A percentile compares a stretch with the other conserved stretches of the same genome.
These are phyloP conservation scores for Brachionus manjavacas DNA, from an alignment of 1,140 invertebrate genomes.

Conservation along the genomic window DNA sequence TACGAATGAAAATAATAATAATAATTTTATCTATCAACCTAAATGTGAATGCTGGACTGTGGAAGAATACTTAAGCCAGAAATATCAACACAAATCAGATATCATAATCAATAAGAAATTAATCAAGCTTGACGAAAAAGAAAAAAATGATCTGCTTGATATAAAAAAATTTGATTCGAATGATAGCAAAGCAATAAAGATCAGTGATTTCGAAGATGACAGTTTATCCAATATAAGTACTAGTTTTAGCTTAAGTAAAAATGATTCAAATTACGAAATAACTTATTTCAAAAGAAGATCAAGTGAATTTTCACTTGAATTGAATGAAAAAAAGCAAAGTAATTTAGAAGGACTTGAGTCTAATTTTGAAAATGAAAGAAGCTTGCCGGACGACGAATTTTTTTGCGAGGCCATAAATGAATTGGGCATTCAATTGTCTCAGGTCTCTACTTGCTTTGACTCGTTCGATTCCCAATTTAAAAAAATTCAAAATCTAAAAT, in stretches of 20 bases:
- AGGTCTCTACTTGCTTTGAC: neutral
- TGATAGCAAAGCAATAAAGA: neutral
- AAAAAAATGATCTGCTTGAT: slow-evolving; percentile 2
- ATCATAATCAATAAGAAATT: neutral
- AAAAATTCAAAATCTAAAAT: neutral
- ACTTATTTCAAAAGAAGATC: slow-evolving; percentile 5
- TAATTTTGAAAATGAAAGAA: neutral
- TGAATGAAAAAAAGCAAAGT: neutral
- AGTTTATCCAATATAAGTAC: neutral
- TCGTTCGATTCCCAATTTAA: neutral
- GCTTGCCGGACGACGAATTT: neutral
- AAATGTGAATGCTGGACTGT: slow-evolving; percentile 14
- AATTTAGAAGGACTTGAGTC: neutral
- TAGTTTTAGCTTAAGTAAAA: neutral
- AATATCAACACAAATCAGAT: neutral
- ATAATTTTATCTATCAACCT: neutral
- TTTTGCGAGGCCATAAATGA: neutral
- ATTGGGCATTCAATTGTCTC: neutral
- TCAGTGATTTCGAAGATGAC: neutral
- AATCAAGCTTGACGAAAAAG: neutral
- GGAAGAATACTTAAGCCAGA: neutral
- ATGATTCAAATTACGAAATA: neutral
- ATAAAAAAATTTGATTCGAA: neutral
- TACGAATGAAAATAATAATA: neutral
- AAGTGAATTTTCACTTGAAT: neutral